Base-by-base conservation (phyloP, 2,113 vertebrate species). In the Acrocephalus arundinaceus region DNA sequence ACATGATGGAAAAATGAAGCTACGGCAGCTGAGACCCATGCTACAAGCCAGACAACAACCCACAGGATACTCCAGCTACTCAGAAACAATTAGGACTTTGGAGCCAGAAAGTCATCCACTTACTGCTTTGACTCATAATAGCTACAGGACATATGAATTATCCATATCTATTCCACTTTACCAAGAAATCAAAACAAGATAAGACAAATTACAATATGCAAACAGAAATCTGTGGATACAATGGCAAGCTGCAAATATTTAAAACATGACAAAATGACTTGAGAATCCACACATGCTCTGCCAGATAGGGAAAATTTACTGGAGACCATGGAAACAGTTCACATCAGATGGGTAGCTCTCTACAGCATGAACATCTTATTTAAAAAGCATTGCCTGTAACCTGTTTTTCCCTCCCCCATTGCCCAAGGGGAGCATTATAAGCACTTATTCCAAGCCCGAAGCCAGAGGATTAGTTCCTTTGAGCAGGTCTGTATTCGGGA, bases 11-110 rank as follows among this genome's bases (percentile, higher is more conserved):
- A 98, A 98, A 98, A 97, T 46, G 96, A 97, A 98, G 97, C 95
- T 92, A 97, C 20, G 30, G 97, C 97, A 96, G 96, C 96, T 94
- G 93, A 98, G 97, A 98, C 96, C 96, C 97, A 85, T 72, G 17
- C 93, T 96, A 97, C 93, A 88, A 95, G 97, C 97, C 97, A 97
- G 96, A 87, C 98, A 97, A 78, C 89, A 97, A 97, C 95, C 97
- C 97, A 97, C 97, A 97, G 96, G 98, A 97, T 95, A 85, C 96
- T 90, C 91, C 58, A 92, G 97, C 96, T 95, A 86, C 96, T 96
- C 85, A 83, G 93, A 97, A 97, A 98, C 97, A 97, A 98, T 97
- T 87, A 98, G 96, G 96, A 98, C 97, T 98, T 97, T 75, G 97
- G 93, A 97, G 97, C 92, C 90, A 96, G 80, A 83, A 96, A 97